phyloP scores from a whole-genome alignment of 2,113 vertebrate species.

The Osmerus mordax region DNA sequence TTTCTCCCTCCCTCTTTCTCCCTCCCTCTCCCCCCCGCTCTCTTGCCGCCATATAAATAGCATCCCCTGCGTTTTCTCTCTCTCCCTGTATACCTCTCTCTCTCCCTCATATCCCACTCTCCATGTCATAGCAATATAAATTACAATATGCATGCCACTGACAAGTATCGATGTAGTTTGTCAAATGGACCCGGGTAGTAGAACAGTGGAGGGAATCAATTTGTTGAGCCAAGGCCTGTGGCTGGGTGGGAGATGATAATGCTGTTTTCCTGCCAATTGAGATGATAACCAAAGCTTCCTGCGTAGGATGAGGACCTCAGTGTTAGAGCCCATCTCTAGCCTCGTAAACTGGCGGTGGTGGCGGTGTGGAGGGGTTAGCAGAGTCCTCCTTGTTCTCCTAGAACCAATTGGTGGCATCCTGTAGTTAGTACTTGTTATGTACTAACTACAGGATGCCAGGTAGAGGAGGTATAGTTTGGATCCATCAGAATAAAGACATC shows the following conservation, averaged over 20 bases:
- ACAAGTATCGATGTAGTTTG: constrained; percentile 62
- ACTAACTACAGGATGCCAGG: too few relatives aligned
- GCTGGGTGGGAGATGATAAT: constrained; percentile 59
- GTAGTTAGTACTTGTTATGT: too few relatives aligned
- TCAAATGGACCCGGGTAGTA: constrained; percentile 58
- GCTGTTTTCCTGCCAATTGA: constrained; percentile 59
- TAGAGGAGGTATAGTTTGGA: background rate
- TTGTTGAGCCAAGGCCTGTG: constrained; percentile 41
- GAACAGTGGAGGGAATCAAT: constrained; percentile 39
- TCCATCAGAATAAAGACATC: background rate
- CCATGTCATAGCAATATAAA: constrained; percentile 38
- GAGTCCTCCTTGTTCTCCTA: too few relatives aligned
- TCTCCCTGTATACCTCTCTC: background rate
- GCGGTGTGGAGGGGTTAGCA: too few relatives aligned
- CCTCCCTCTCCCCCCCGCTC: background rate
- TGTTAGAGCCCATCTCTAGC: too few relatives aligned
- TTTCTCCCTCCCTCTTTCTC: background rate
- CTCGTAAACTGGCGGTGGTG: too few relatives aligned
- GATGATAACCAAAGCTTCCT: constrained; percentile 59
- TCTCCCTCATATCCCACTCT: background rate
- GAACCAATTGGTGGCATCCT: too few relatives aligned
- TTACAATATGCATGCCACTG: constrained; percentile 53
- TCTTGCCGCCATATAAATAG: background rate
- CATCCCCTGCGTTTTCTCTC: background rate
- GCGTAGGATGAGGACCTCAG: constrained; percentile 18